phyloP scores from a whole-genome alignment of 2,113 vertebrate species.

The Aphelocoma coerulescens region DNA sequence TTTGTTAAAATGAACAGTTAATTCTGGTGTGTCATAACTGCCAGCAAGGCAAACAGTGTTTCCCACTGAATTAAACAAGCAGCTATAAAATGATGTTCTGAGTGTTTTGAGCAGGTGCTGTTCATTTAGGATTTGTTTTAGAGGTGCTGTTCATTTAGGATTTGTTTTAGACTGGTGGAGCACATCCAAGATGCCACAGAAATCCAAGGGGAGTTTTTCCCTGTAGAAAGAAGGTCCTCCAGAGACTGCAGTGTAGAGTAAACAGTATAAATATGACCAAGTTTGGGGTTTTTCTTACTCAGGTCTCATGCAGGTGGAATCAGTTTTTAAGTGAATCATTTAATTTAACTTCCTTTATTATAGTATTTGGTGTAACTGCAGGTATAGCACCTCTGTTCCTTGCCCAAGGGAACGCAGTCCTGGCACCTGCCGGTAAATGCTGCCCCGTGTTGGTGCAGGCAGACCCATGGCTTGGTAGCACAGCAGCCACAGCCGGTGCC shows the following conservation, averaged over 20 bases:
- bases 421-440: background rate
- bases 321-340: background rate
- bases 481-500: background rate
- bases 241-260: background rate
- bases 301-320: background rate
- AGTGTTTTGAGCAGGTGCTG: background rate
- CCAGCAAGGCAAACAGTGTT: background rate
- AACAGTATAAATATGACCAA: background rate
- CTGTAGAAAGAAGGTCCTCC: background rate
- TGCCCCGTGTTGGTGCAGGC: background rate
- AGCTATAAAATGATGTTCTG: background rate
- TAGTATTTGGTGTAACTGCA: background rate
- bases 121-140: background rate
- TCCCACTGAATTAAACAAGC: background rate
- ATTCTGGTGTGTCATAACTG: background rate
- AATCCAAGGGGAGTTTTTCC: background rate
- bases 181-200: background rate
- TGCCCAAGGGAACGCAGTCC: rapidly evolving
- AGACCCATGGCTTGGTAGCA: background rate
- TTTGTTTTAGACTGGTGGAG: background rate
- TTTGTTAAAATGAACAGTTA: background rate
- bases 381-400: background rate
- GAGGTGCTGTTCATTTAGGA: background rate
- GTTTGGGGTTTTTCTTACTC: background rate
- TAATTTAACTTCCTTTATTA: background rate